Evolutionary conservation across 2,888 invertebrate species (phyloP).

Genomic region (Orthosia incerta): DNA sequence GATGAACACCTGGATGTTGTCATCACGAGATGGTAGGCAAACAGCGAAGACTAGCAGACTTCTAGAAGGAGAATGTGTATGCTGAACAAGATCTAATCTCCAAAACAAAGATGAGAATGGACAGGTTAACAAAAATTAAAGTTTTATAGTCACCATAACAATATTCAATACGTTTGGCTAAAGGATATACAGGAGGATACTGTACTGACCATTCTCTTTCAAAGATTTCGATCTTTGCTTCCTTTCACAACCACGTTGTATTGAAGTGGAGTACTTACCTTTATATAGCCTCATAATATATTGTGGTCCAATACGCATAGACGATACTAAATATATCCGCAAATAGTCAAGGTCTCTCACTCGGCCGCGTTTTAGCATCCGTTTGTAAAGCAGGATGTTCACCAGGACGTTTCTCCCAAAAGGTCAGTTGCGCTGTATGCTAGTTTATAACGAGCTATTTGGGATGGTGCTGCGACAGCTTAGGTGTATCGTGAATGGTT

Average conservation of each 20-base stretch:
- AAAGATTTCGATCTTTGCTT: not conserved
- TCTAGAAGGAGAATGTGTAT: no score
- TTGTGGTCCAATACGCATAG: not conserved
- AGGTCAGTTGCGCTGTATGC: conserved; percentile 46
- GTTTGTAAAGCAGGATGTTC: conserved; percentile 49
- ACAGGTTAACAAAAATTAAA: not conserved
- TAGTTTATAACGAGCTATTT: conserved; percentile 24
- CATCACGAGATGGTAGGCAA: not conserved
- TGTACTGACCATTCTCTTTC: conserved; percentile 3
- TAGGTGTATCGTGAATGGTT: not conserved
- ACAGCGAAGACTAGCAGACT: not conserved
- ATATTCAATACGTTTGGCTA: not conserved
- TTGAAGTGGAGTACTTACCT: not conserved
- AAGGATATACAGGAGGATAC: not conserved
- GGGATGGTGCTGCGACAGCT: not conserved
- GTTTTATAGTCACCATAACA: not conserved
- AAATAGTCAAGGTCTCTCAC: conserved; percentile 43
- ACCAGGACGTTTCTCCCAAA: conserved; percentile 49
- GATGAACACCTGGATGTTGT: not conserved
- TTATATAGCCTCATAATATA: not conserved
- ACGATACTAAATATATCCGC: conserved; percentile 44
- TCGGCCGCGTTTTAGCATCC: conserved; percentile 36
- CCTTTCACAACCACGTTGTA: conserved; percentile 1
- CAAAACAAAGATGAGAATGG: not conserved
- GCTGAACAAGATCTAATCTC: not conserved